Percentiles rank a stretch among this genome's conserved stretches.
Evolutionary conservation across 2,888 invertebrate genomes (phyloP).

Genomic region (Dexiosoma caninum): DNA sequence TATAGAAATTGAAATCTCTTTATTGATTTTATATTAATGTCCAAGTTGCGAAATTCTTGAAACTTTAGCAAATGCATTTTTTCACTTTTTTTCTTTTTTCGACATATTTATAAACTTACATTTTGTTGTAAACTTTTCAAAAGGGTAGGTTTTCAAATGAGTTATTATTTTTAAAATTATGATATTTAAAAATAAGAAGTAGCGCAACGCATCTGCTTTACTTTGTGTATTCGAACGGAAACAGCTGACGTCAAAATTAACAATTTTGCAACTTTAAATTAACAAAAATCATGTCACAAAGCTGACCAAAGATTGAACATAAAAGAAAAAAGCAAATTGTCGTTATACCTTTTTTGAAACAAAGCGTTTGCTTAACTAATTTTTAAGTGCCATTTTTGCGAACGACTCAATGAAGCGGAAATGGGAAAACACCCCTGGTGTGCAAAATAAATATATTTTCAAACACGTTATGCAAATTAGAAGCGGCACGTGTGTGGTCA

Average conservation of each 20-base stretch:
- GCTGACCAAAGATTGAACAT: neutral
- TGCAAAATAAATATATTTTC: neutral
- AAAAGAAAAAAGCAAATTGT: no score
- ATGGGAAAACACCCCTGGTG: slow-evolving; percentile 18
- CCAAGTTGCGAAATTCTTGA: no score
- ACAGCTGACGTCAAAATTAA: slow-evolving; percentile 38
- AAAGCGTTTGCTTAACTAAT: no score
- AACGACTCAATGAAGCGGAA: slow-evolving; percentile 16
- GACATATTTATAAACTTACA: no score
- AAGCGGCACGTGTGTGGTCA: neutral
- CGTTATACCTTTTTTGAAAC: no score
- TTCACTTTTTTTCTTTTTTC: no score
- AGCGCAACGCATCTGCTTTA: slow-evolving; percentile 27
- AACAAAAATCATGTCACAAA: slow-evolving; percentile 39
- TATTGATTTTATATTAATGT: neutral
- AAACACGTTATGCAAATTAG: slow-evolving; percentile 2
- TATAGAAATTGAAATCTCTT: neutral
- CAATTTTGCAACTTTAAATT: slow-evolving; percentile 34
- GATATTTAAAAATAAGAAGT: neutral
- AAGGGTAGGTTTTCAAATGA: slow-evolving; percentile 13
- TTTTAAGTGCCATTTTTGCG: neutral
- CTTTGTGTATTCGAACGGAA: neutral
- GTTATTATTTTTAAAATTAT: neutral
- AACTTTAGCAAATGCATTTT: neutral
- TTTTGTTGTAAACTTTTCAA: neutral